Evolutionary conservation across 2,797 vertebrate species (phyloP).

Genomic region (Poeciliopsis paucimaculata): DNA sequence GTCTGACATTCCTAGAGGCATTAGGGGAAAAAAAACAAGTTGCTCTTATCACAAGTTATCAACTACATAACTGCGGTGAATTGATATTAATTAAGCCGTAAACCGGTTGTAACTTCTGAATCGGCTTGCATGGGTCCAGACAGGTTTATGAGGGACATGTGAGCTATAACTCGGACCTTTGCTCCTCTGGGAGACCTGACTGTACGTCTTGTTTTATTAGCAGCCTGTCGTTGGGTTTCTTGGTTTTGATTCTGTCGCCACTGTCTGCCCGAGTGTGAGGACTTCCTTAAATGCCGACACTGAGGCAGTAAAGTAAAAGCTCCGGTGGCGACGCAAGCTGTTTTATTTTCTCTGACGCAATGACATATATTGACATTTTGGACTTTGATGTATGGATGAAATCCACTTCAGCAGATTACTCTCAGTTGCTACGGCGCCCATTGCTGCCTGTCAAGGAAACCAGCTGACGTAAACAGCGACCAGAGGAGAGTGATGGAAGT

Average conservation of each 20-base stretch:
- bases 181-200: not conserved
- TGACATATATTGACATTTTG: conserved; percentile 46
- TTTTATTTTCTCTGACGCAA: conserved; percentile 21
- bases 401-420: conserved; percentile 71
- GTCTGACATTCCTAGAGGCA: not conserved
- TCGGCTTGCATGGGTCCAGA: not conserved
- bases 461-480: conserved; percentile 6
- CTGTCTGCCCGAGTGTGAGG: not conserved
- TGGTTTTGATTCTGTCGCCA: not conserved
- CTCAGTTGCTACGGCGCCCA: conserved; percentile 27
- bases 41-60: not conserved
- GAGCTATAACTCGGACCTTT: not conserved
- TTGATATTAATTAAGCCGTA: not conserved
- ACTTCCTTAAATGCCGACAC: not conserved
- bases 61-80: not conserved
- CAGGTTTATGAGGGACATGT: not conserved
- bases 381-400: conserved; percentile 54
- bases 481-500: not conserved
- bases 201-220: conserved; percentile 1
- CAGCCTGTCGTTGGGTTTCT: not conserved
- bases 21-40: not conserved
- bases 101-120: not conserved
- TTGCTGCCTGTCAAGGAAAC: conserved; percentile 26
- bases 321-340: conserved; percentile 9
- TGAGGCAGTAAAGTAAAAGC: conserved; percentile 4